Base-by-base conservation (phyloP, 2,888 invertebrate species). In the Tenthredo livida region DNA sequence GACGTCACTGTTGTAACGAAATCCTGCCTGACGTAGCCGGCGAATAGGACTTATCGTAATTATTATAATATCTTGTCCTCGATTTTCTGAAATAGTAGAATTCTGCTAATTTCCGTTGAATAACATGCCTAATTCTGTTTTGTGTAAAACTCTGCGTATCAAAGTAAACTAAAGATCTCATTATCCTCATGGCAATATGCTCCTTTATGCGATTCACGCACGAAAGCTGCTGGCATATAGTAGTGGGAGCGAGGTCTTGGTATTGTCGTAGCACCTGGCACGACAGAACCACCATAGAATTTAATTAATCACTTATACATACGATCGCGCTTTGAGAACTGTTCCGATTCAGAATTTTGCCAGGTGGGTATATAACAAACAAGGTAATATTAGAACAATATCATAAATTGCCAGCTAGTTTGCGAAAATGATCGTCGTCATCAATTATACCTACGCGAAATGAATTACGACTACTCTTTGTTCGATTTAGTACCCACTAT, bases 281-380 rank as follows among this genome's bases (percentile, higher is more conserved):
- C 73, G 21, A 15, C 73, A 47, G 21, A 73, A 43, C 25, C 43
- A 40, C 73, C 43, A 40, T 73, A 12, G 43, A 43, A 73, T 73
- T 73, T 73, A 73, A 43, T 73, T 73, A 43, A 73, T 73, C 73
- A 73, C 21, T 73, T 21, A 15, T 40, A 37, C 7, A 40, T 17
- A 72, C 70, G 15, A 73, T 40, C 21, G 10, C 15, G 67, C 5
- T 15, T 6, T 1, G 21, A 21, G 43, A 73, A 73, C 12, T 5
- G 73, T 47, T 73, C 21, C n/a, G 43, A 73, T 43, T 73, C 40
- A 10, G 10, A 43, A 73, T 40, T 43, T 73, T 9, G 12, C 43
- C 40, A 10, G 25, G 21, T 43, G n/a, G 1, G 2, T 29, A 29
- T 29, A 29, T 29, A 29, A 21, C 47, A 73, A 43, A 43, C 12